Evolutionary conservation across 2,797 vertebrate species (phyloP).

Genomic region (Poecilia velifera): DNA sequence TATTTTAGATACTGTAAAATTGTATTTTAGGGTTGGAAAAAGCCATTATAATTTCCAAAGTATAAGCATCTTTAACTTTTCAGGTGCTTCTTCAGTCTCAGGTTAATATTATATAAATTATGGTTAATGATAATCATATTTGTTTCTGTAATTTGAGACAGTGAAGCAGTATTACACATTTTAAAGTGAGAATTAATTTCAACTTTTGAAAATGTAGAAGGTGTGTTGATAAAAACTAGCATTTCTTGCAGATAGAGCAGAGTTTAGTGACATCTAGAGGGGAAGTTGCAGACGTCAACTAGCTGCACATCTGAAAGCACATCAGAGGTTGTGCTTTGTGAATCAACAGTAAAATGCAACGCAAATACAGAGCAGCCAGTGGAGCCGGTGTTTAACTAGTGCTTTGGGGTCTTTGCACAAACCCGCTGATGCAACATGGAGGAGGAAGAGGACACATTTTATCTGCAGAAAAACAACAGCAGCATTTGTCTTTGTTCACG

Average conservation of each 20-base stretch:
- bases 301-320: not conserved
- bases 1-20: not conserved
- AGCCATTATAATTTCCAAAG: not conserved
- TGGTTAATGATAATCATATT: not conserved
- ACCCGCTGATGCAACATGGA: constrained; percentile 1
- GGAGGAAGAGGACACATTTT: not conserved
- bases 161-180: constrained; percentile 12
- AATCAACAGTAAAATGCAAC: not conserved
- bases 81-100: not conserved
- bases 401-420: not conserved
- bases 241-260: not conserved
- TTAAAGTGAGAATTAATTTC: not conserved
- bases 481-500: not conserved
- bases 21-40: not conserved
- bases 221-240: not conserved
- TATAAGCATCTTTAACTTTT: not conserved
- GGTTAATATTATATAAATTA: not conserved
- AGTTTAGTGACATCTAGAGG: constrained; percentile 7
- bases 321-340: not conserved
- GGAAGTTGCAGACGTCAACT: constrained; percentile 1
- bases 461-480: not conserved
- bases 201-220: constrained; percentile 1
- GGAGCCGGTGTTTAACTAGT: not conserved
- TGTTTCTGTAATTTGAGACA: not conserved
- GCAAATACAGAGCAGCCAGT: not conserved